phyloP scores from a whole-genome alignment of 1,140 invertebrate species.

The Hermetia illucens region DNA sequence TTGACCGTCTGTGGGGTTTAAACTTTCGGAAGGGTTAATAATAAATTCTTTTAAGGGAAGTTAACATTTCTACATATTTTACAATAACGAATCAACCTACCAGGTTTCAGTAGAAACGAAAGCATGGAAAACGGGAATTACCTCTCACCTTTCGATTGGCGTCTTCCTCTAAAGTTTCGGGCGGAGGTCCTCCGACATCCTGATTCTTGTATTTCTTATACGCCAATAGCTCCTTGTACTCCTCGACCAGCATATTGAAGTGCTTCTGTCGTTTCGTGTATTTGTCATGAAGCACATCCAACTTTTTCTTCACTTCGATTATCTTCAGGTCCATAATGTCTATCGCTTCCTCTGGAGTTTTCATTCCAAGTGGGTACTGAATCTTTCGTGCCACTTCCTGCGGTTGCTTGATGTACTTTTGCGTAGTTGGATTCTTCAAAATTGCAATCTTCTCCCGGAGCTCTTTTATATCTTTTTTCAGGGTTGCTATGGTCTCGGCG shows the following conservation, averaged over 20 bases:
- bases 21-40: not conserved
- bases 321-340: conserved; percentile 56
- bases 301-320: conserved; percentile 54
- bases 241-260: conserved; percentile 37
- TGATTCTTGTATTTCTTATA: conserved; percentile 29
- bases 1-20: not conserved
- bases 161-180: conserved; percentile 34
- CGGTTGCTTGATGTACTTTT: conserved; percentile 15
- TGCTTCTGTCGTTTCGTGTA: conserved; percentile 42
- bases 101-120: not conserved
- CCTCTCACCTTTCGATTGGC: conserved; percentile 24
- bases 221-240: conserved; percentile 38
- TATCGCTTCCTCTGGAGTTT: conserved; percentile 39
- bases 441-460: conserved; percentile 41
- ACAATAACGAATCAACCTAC: not conserved
- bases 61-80: not conserved
- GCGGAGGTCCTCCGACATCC: conserved; percentile 30
- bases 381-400: conserved; percentile 21
- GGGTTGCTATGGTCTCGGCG: conserved; percentile 44
- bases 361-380: conserved; percentile 29
- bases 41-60: not conserved
- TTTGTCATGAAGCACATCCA: conserved; percentile 56
- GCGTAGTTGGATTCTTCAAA: conserved; percentile 21
- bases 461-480: conserved; percentile 60
- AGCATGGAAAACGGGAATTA: too few species aligned